These are phyloP conservation scores for Diogma glabrata DNA, from an alignment of 2,888 invertebrate species.

Conservation along the genomic window DNA sequence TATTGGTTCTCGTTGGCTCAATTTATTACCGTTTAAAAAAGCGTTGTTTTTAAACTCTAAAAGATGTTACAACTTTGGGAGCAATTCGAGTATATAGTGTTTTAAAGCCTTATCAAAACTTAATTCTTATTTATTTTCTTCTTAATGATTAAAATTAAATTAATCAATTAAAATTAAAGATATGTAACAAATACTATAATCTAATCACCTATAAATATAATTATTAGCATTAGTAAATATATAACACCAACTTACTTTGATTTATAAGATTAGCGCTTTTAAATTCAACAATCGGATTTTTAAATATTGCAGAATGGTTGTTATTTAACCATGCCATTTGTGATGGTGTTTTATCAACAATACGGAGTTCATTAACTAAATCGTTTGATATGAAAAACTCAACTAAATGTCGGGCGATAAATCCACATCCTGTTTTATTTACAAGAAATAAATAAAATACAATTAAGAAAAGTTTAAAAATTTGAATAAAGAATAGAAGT, in stretches of 20 bases:
- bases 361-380: conserved; percentile 59
- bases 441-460: conserved; percentile 10
- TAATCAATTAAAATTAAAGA: too few species aligned
- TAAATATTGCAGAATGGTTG: conserved; percentile 58
- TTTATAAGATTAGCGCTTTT: conserved; percentile 86
- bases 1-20: too few species aligned
- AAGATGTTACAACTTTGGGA: too few species aligned
- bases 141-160: background rate
- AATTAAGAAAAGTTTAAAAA: too few species aligned
- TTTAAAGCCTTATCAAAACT: too few species aligned
- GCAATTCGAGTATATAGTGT: too few species aligned
- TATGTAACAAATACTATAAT: background rate
- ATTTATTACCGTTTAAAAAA: too few species aligned
- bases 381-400: conserved; percentile 67
- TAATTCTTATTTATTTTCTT: background rate
- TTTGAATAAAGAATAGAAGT: conserved; percentile 13
- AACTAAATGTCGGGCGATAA: conserved; percentile 82
- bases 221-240: background rate
- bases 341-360: conserved; percentile 89
- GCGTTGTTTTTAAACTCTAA: too few species aligned
- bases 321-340: conserved; percentile 82
- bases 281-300: conserved; percentile 69
- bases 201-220: background rate
- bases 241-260: conserved; percentile 47
- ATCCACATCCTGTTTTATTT: conserved; percentile 69